Conservation (phyloP, 2,797 vertebrate genomes). For the Arremon brunneinucha region DNA sequence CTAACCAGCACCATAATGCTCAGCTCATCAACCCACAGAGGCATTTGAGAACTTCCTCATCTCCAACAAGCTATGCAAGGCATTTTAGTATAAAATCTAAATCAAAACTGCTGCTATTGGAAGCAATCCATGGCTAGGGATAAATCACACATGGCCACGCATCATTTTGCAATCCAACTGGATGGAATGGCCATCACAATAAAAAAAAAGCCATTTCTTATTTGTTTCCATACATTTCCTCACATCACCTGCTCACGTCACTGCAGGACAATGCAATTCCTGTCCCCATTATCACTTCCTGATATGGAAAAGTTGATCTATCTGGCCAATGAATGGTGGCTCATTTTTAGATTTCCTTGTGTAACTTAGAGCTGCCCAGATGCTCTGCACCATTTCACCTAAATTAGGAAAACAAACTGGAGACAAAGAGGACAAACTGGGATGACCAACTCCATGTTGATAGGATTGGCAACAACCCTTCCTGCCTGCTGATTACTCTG, state of each 20-base stretch:
- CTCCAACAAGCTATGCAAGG: not conserved
- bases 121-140: not conserved
- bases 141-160: not conserved
- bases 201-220: constrained; percentile 22
- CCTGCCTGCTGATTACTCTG: constrained; percentile 54
- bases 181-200: constrained; percentile 18
- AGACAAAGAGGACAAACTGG: constrained; percentile 14
- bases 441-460: constrained; percentile 33
- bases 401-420: constrained; percentile 51
- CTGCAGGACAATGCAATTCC: constrained; percentile 54
- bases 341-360: constrained; percentile 66
- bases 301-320: constrained; percentile 69
- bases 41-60: not conserved
- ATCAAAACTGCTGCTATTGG: not conserved
- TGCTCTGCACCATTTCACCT: constrained; percentile 29
- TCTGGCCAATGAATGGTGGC: constrained; percentile 40
- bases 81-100: not conserved
- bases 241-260: constrained; percentile 59
- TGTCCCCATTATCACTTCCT: constrained; percentile 66
- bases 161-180: constrained; percentile 19
- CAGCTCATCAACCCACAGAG: not conserved
- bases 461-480: constrained; percentile 38
- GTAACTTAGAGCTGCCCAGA: constrained; percentile 43
- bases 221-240: constrained; percentile 68
- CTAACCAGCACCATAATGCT: not conserved